phyloP scores from a whole-genome alignment of 1,140 invertebrate species.

The Drosophila asahinai region DNA sequence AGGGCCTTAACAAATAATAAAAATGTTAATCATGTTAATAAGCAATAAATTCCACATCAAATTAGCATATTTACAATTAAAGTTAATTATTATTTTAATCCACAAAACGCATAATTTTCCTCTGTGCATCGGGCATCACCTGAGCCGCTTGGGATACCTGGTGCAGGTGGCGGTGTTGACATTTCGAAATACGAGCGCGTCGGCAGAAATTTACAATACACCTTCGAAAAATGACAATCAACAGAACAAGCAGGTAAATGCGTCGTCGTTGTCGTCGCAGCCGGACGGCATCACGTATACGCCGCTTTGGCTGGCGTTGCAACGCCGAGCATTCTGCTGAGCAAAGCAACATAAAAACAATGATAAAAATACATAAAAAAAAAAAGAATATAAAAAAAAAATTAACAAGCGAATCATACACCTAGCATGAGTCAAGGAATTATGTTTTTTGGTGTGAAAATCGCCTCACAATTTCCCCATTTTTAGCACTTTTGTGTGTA shows the following conservation, averaged over 20 bases:
- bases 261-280: conserved; percentile 57
- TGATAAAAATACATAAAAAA: conserved; percentile 3
- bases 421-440: conserved; percentile 68
- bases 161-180: conserved; percentile 78
- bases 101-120: background rate
- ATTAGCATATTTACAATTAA: background rate
- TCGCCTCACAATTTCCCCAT: conserved; percentile 50
- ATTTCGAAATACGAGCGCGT: conserved; percentile 79
- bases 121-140: conserved; percentile 55
- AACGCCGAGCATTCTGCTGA: conserved; percentile 45
- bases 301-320: conserved; percentile 63
- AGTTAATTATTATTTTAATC: too few species aligned
- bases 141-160: conserved; percentile 64
- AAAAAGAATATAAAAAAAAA: background rate
- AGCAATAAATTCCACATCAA: background rate
- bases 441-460: conserved; percentile 72
- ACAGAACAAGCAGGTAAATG: conserved; percentile 53
- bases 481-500: conserved; percentile 50
- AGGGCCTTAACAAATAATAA: background rate
- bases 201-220: conserved; percentile 67
- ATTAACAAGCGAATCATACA: conserved; percentile 34
- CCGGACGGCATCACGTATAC: conserved; percentile 62
- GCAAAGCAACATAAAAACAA: conserved; percentile 23
- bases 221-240: conserved; percentile 40
- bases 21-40: background rate